These are phyloP conservation scores for Drosophila colorata DNA, from an alignment of 2,888 invertebrate genomes.

Conservation along the genomic window DNA sequence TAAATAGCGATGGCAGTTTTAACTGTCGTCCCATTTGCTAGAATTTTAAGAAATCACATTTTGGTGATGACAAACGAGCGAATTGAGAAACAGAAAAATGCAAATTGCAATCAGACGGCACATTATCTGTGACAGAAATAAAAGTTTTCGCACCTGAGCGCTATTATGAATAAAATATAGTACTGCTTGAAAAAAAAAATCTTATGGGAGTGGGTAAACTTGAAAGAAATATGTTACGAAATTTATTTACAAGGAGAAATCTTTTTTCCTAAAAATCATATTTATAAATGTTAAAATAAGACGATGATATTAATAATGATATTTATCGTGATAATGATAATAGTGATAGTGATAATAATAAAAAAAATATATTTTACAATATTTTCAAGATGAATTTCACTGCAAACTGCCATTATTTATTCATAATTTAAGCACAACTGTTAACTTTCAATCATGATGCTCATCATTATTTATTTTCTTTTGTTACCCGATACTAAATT, in stretches of 20 bases:
- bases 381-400: too few relatives aligned
- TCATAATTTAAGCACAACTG: neutral
- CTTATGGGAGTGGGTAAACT: too few relatives aligned
- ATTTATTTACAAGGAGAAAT: neutral
- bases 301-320: neutral
- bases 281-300: neutral
- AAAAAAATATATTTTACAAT: too few relatives aligned
- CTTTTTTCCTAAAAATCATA: too few relatives aligned
- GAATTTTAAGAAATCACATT: slow-evolving; percentile 27
- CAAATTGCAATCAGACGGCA: neutral
- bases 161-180: neutral
- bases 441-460: slow-evolving; percentile 10
- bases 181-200: too few relatives aligned
- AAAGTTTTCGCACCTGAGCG: slow-evolving; percentile 2
- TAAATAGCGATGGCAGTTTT: slow-evolving; percentile 54
- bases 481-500: slow-evolving; percentile 7
- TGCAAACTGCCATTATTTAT: neutral
- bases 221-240: too few relatives aligned
- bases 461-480: neutral
- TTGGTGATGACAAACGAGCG: slow-evolving; percentile 29
- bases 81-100: neutral
- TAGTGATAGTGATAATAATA: neutral
- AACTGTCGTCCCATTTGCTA: slow-evolving; percentile 32
- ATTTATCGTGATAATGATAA: neutral
- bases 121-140: neutral